Conservation (phyloP, 2,888 invertebrate genomes). For the Aphidoletes aphidimyza region DNA sequence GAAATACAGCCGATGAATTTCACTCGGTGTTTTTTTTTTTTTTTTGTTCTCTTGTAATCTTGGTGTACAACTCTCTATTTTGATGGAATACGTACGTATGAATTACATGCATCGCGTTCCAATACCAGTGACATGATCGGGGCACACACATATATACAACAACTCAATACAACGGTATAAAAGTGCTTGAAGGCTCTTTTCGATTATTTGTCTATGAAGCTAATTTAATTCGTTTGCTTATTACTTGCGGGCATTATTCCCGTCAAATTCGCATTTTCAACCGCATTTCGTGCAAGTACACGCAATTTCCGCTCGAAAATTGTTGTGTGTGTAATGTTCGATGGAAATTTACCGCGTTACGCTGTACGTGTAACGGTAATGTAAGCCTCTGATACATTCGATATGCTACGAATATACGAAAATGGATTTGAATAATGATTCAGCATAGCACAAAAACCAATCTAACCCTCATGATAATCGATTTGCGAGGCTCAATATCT, state of each 20-base stretch:
- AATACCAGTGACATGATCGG: not conserved
- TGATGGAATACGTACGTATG: not conserved
- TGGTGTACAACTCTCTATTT: not conserved
- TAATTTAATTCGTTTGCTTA: conserved; percentile 40
- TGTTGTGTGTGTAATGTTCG: too few species aligned
- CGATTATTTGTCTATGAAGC: conserved; percentile 38
- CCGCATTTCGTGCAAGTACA: not conserved
- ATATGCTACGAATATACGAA: not conserved
- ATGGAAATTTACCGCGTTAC: not conserved
- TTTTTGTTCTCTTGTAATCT: not conserved
- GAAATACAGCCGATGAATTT: not conserved
- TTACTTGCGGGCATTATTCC: conserved; percentile 34
- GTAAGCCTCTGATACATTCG: not conserved
- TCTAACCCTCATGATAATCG: not conserved
- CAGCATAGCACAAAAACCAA: not conserved
- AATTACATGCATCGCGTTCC: conserved; percentile 10
- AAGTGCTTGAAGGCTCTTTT: conserved; percentile 31
- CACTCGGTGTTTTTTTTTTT: not conserved
- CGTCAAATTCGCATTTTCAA: not conserved
- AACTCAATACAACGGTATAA: not conserved
- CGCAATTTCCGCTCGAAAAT: not conserved
- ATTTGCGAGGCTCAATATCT: not conserved
- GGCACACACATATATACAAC: not conserved
- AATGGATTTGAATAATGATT: not conserved
- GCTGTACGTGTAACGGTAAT: not conserved